Evolutionary conservation across 2,113 vertebrate genomes (phyloP), one percentile per base, ranked within the genome.

Genomic region (Lampris megalopsis): DNA sequence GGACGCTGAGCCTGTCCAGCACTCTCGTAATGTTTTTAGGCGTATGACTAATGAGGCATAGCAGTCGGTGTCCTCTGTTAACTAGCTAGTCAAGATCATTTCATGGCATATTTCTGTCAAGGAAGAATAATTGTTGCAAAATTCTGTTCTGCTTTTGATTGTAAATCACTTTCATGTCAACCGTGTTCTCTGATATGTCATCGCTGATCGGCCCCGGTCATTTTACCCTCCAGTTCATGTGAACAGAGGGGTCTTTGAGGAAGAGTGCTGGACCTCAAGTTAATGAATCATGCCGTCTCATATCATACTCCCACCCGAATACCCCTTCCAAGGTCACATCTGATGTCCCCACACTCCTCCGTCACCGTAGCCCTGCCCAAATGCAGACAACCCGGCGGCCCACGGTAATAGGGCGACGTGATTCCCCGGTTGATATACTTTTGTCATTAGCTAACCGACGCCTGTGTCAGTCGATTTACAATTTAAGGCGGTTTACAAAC

Each of bases 111-210:
- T 13, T 13, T 41, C 6, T 41, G 36, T 10, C 36, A 42, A 37
- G 24, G 24, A 24, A 24, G 24, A 24, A 24, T 24, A 24, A 24
- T 24, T 24, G 24, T 24, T 24, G 24, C 24, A 24, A 24, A 24
- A 24, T 24, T 24, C 24, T 24, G 24, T 24, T 24, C 24, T 24
- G 24, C 24, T 24, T 24, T 47, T 2, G 6, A 61, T 79, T 58
- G 6, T 35, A 60, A 45, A 10, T 50, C 2, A 45, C 75, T 89
- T 83, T 75, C 9, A 88, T 83, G 58, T 75, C 24, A 71, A 13
- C 13, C 68, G 41, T 47, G 42, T 60, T n/a, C 58, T 57, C 49
- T 84, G 58, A 80, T 68, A 74, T 78, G 79, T 89, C 73, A 82
- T 75, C 63, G 49, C 9, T 67, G 61, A 82, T 77, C 83, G 73